Percentiles rank a stretch among this genome's conserved stretches.
phyloP scores from a whole-genome alignment of 30 jellyfish, hydroid and myxozoan genomes.

The Pseudorhiza aurosa region DNA sequence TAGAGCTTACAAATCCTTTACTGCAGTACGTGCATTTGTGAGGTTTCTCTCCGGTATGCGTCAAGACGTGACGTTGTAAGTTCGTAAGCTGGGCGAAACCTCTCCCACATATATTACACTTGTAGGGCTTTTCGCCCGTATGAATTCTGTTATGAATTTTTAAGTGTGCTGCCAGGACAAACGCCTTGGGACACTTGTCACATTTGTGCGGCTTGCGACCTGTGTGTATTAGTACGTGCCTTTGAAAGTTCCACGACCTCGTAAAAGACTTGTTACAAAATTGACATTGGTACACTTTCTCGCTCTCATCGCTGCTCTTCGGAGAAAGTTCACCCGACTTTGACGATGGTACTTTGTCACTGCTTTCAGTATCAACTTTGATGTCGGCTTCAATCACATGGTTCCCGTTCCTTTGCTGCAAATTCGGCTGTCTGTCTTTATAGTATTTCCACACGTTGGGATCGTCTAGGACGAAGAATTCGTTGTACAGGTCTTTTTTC shows the following conservation, averaged over 20 bases:
- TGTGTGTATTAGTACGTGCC: conserved; percentile 96
- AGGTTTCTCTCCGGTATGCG: conserved; percentile 99
- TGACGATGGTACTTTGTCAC: conserved; percentile 75
- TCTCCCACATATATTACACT: conserved; percentile 94
- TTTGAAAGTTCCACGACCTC: conserved; percentile 95
- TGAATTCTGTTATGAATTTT: conserved; percentile 95
- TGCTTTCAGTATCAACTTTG: conserved; percentile 47
- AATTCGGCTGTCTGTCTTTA: conserved; percentile 36
- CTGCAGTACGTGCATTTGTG: conserved; percentile 96
- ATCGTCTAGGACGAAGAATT: conserved; percentile 89
- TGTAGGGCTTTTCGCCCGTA: conserved; percentile 98
- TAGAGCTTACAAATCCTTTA: conserved; percentile 94
- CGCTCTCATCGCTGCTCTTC: conserved; percentile 81
- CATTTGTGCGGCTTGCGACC: conserved; percentile 99
- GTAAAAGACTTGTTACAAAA: conserved; percentile 88
- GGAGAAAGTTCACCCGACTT: conserved; percentile 88
- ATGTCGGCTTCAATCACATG: conserved; percentile 48
- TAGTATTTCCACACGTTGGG: conserved; percentile 72
- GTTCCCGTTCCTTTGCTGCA: neutral
- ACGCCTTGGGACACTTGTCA: conserved; percentile 96
- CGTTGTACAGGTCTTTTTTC: conserved; percentile 93
- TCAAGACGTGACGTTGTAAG: conserved; percentile 90
- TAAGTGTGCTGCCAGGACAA: conserved; percentile 95
- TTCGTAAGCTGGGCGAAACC: conserved; percentile 98
- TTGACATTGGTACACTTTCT: conserved; percentile 87